These are phyloP conservation scores for Ibycter americanus DNA, from an alignment of 2,797 vertebrate species.

Conservation along the genomic window DNA sequence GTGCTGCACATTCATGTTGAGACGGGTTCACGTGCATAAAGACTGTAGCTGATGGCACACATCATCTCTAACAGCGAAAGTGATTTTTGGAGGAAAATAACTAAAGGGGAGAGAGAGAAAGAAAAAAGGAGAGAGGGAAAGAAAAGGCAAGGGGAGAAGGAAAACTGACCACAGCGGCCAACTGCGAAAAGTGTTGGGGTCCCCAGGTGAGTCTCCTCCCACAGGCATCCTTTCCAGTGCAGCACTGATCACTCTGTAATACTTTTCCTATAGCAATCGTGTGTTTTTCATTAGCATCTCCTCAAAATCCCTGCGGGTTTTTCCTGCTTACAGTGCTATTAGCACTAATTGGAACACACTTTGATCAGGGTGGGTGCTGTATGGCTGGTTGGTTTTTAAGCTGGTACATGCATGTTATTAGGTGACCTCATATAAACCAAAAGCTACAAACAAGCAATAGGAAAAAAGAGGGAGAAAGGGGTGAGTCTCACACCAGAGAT, in stretches of 20 bases:
- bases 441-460: neutral
- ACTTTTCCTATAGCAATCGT: neutral
- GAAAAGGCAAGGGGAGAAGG: neutral
- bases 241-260: neutral
- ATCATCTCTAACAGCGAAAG: neutral
- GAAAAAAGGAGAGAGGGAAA: neutral
- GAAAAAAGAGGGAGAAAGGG: neutral
- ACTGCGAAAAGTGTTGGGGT: neutral
- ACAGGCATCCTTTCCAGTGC: neutral
- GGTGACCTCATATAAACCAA: neutral
- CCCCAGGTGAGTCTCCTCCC: neutral
- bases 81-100: neutral
- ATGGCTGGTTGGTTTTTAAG: neutral
- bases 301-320: neutral
- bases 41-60: neutral
- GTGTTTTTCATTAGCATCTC: neutral
- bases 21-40: neutral
- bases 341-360: neutral
- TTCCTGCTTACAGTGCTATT: neutral
- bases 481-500: neutral
- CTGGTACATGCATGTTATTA: neutral
- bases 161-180: neutral
- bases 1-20: neutral
- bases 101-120: neutral
- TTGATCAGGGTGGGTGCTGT: neutral